phyloP scores from a whole-genome alignment of 2,113 vertebrate species.

The Dolichotis patagonum region DNA sequence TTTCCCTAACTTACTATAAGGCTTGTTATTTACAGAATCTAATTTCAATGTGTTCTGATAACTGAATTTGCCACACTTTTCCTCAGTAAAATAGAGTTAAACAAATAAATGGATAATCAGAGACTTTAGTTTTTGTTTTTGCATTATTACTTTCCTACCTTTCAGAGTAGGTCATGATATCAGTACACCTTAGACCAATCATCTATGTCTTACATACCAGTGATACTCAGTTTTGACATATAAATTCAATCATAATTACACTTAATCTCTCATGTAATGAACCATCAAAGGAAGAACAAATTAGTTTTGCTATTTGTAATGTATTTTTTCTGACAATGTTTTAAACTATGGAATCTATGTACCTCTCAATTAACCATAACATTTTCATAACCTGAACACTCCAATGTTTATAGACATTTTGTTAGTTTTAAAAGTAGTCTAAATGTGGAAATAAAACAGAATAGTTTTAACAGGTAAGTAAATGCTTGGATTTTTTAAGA shows the following conservation, averaged over 20 bases:
- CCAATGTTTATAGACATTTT: background rate
- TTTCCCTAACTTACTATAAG: background rate
- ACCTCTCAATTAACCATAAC: background rate
- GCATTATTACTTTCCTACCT: background rate
- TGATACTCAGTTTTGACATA: background rate
- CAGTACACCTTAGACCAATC: background rate
- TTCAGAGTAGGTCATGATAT: background rate
- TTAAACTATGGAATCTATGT: background rate
- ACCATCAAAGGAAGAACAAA: background rate
- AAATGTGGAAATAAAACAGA: constrained; percentile 20
- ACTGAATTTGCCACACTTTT: background rate
- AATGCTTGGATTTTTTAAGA: background rate
- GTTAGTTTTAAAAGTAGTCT: background rate
- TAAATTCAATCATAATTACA: background rate
- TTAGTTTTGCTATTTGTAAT: background rate
- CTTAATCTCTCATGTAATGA: background rate
- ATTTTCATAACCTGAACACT: background rate
- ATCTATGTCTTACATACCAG: background rate
- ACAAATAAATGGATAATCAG: background rate
- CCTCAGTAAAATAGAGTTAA: background rate
- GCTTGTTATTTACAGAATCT: background rate
- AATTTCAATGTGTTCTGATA: background rate
- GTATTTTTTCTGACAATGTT: background rate
- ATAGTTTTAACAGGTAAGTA: constrained; percentile 1
- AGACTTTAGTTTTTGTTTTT: background rate